phyloP scores from a whole-genome alignment of 2,113 vertebrate species.

The Poecile atricapillus region DNA sequence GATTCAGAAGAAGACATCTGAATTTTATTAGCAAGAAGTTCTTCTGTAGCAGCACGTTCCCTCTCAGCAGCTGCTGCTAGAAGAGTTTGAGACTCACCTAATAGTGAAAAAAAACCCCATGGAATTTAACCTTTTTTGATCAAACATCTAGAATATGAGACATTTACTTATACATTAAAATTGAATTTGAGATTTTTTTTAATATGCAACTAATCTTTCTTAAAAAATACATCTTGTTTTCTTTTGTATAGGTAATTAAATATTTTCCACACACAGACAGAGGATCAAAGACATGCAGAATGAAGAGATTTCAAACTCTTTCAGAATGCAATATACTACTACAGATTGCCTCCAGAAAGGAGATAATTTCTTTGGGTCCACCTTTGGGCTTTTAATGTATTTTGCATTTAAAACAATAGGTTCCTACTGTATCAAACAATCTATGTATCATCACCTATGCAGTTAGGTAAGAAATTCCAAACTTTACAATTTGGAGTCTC shows the following conservation, averaged over 20 bases:
- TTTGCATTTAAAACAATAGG: background rate
- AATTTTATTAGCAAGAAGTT: constrained; percentile 83
- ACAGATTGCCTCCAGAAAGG: background rate
- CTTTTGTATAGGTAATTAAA: background rate
- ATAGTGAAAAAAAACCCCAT: background rate
- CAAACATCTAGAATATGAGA: background rate
- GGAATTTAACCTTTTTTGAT: background rate
- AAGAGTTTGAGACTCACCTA: constrained; percentile 89
- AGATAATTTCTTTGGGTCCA: background rate
- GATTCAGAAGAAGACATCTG: constrained; percentile 89
- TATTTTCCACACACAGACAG: background rate
- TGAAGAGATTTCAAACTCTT: background rate
- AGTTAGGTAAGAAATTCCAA: background rate
- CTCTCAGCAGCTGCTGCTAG: constrained; percentile 90
- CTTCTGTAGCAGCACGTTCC: constrained; percentile 89
- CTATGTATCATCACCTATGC: background rate
- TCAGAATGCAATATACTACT: background rate
- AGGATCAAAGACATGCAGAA: background rate
- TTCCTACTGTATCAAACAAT: background rate
- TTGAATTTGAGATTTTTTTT: background rate
- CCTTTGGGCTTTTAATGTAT: background rate
- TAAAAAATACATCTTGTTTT: background rate
- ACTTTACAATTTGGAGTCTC: background rate
- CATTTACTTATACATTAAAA: background rate
- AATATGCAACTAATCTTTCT: background rate